phyloP scores from a whole-genome alignment of 2,797 vertebrate genomes.

The Gallirallus australis region DNA sequence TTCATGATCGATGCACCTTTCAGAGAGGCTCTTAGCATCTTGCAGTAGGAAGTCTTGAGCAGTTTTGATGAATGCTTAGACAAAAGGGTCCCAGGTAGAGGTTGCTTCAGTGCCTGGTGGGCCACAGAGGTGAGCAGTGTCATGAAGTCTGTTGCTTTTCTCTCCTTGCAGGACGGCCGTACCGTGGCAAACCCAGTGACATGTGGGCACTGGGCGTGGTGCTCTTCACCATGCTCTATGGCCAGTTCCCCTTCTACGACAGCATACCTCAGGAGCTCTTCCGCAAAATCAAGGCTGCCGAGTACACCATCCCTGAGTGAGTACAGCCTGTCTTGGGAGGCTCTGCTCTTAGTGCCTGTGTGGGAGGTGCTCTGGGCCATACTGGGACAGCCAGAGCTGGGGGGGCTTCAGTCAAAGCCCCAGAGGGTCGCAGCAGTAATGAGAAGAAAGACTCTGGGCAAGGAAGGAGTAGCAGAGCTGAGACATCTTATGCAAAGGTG shows the following conservation, averaged over 20 bases:
- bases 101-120: not conserved
- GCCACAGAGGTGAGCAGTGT: not conserved
- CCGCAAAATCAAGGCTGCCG: constrained; percentile 98
- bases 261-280: constrained; percentile 99
- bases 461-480: not conserved
- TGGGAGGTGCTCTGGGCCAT: rapidly evolving
- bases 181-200: constrained; percentile 97
- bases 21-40: not conserved
- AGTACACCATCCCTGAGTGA: constrained; percentile 98
- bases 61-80: not conserved
- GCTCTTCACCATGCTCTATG: constrained; percentile 98
- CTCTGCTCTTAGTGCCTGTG: not conserved
- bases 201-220: constrained; percentile 99
- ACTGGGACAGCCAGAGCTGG: not conserved
- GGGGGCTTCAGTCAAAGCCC: not conserved
- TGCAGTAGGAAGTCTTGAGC: rapidly evolving
- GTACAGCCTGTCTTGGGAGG: constrained; percentile 52
- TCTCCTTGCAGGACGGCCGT: constrained; percentile 88
- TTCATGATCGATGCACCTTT: rapidly evolving
- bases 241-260: constrained; percentile 99
- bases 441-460: not conserved
- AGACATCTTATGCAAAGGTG: not conserved
- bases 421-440: not conserved
- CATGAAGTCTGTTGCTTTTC: not conserved
- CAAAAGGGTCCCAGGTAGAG: rapidly evolving